Conservation (phyloP, 2,113 vertebrate species). For the Albula glossodonta region DNA sequence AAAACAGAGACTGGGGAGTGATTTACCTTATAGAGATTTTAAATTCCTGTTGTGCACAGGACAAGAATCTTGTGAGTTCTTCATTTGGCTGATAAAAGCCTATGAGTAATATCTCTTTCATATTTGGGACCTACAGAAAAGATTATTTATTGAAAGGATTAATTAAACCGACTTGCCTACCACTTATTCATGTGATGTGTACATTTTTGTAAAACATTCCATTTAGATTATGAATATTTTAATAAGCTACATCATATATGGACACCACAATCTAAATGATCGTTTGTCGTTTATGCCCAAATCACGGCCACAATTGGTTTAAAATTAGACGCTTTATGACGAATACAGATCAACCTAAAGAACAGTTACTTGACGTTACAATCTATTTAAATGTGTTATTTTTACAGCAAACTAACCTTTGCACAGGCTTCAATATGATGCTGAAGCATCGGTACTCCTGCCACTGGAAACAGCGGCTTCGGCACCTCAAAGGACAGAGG, state of each 20-base stretch:
- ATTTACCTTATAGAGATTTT: constrained; percentile 86
- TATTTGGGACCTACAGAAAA: constrained; percentile 77
- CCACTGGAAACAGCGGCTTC: constrained; percentile 94
- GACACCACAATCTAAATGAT: not conserved
- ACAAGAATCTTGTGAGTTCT: constrained; percentile 84
- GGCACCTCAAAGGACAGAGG: constrained; percentile 96
- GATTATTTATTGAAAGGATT: not conserved
- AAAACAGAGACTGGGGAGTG: not conserved
- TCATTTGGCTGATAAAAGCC: constrained; percentile 98
- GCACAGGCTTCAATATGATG: constrained; percentile 94
- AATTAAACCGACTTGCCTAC: not conserved
- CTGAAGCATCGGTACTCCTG: constrained; percentile 96
- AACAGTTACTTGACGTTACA: too few relatives aligned
- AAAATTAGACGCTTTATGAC: not conserved
- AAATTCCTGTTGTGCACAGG: constrained; percentile 87
- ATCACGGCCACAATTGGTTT: not conserved
- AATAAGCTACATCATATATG: not conserved
- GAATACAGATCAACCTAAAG: too few relatives aligned
- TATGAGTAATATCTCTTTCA: constrained; percentile 94
- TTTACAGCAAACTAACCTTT: constrained; percentile 70
- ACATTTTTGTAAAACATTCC: not conserved
- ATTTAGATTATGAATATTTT: not conserved
- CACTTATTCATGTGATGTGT: not conserved
- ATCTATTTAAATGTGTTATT: not conserved
- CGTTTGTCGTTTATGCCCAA: not conserved